These are phyloP conservation scores for Drosophila longiperda DNA, from an alignment of 2,888 invertebrate species.

Conservation along the genomic window DNA sequence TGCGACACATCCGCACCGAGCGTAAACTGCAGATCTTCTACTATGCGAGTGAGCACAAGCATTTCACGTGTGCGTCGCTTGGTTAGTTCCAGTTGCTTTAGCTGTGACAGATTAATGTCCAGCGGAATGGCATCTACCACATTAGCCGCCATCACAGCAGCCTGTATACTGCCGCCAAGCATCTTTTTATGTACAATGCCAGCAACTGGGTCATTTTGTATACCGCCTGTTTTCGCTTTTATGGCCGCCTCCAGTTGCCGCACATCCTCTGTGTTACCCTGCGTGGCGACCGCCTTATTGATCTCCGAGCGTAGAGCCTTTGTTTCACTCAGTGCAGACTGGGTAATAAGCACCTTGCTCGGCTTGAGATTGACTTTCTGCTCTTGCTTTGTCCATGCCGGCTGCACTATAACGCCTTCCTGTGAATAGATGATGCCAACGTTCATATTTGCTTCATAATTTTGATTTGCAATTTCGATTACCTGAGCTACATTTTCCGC, in stretches of 20 bases:
- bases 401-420: constrained; percentile 78
- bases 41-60: constrained; percentile 76
- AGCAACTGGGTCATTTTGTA: background rate
- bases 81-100: constrained; percentile 72
- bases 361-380: background rate
- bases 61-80: constrained; percentile 81
- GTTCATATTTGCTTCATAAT: background rate
- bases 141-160: constrained; percentile 62
- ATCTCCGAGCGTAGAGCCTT: constrained; percentile 39
- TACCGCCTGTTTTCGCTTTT: constrained; percentile 3
- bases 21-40: constrained; percentile 77
- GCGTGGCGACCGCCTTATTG: constrained; percentile 44
- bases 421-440: background rate
- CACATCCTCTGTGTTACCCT: constrained; percentile 47
- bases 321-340: no score
- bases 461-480: background rate
- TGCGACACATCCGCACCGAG: constrained; percentile 73
- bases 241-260: constrained; percentile 46
- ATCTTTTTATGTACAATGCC: constrained; percentile 29
- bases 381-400: constrained; percentile 73
- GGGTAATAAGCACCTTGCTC: no score
- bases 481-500: constrained; percentile 47
- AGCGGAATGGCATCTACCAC: constrained; percentile 63
- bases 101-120: constrained; percentile 67
- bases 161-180: constrained; percentile 47